phyloP scores from a whole-genome alignment of 2,113 vertebrate genomes.

The Candoia aspera region DNA sequence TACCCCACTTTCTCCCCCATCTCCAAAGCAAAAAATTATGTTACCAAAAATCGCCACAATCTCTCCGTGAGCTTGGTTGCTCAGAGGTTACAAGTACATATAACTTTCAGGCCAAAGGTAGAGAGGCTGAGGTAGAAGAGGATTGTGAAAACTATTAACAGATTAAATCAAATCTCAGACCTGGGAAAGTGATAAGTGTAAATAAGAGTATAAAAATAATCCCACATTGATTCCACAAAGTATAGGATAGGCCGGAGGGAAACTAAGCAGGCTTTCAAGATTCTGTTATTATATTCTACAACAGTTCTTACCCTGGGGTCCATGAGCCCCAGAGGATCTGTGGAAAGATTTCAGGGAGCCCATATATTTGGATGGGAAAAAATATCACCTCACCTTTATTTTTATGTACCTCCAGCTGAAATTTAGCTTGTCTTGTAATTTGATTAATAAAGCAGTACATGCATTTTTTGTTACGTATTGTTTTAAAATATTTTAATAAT shows the following conservation, averaged over 20 bases:
- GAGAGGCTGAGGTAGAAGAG: neutral
- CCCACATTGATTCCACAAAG: neutral
- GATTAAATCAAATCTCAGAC: neutral
- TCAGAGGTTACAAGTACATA: neutral
- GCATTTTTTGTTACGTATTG: neutral
- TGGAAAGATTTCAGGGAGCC: neutral
- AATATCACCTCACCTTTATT: too few relatives aligned
- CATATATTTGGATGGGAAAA: neutral
- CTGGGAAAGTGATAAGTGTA: neutral
- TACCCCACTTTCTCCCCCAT: neutral
- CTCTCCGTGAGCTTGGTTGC: neutral
- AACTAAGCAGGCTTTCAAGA: neutral
- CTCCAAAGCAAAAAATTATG: neutral
- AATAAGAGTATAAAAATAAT: neutral
- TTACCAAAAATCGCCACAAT: neutral
- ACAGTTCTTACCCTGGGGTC: neutral
- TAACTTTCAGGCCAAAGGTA: neutral
- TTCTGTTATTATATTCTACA: neutral
- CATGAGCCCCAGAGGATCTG: neutral
- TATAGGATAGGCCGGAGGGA: neutral
- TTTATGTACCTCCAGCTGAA: neutral
- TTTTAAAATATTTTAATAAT: neutral
- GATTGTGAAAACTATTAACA: neutral
- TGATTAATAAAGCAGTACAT: neutral
- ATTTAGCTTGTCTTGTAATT: neutral